These are phyloP conservation scores for Cyprinus carpio DNA, from an alignment of 2,113 vertebrate species.

Conservation along the genomic window DNA sequence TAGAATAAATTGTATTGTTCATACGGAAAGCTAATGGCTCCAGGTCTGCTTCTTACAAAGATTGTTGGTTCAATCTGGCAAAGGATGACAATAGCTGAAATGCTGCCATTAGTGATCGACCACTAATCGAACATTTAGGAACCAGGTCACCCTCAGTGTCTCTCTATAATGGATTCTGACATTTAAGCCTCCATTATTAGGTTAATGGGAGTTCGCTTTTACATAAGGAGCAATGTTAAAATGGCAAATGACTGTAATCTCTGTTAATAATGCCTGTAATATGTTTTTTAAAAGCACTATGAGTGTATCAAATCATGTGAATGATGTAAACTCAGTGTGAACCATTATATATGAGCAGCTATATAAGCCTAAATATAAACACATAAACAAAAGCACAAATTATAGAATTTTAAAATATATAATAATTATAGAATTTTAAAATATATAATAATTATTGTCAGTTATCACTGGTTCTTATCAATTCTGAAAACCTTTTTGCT, in stretches of 20 bases:
- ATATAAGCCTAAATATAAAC: too few relatives aligned
- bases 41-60: constrained; percentile 3
- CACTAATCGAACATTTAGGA: background rate
- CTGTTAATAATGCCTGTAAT: background rate
- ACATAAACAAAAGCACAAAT: too few relatives aligned
- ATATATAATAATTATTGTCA: too few relatives aligned
- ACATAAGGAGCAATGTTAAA: background rate
- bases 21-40: background rate
- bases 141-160: background rate
- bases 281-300: background rate
- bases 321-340: background rate
- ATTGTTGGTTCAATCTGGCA: background rate
- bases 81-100: background rate
- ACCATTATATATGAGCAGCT: background rate
- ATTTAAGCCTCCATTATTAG: background rate
- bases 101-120: background rate
- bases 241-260: background rate
- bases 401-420: too few relatives aligned
- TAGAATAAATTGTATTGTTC: background rate
- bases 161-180: background rate
- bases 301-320: background rate
- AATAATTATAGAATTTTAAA: too few relatives aligned
- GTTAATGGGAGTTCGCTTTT: background rate
- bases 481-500: too few relatives aligned
- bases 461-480: too few relatives aligned